Conservation (phyloP, 2,797 vertebrate genomes). For the Adrianichthys oophorus region DNA sequence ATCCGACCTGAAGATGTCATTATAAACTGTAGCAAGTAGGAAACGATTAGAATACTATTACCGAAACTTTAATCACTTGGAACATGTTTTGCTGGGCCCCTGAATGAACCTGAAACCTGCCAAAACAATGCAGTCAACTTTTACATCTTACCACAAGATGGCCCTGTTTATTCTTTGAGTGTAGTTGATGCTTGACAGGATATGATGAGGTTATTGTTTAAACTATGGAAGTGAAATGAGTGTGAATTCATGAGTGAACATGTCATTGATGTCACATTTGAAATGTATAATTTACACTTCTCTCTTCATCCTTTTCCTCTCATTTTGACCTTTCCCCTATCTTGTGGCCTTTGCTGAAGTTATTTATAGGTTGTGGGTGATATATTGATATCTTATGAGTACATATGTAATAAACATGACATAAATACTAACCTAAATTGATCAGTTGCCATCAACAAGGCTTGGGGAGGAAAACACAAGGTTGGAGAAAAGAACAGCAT, state of each 20-base stretch:
- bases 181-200: conserved; percentile 1
- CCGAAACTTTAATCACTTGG: neutral
- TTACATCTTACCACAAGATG: conserved; percentile 44
- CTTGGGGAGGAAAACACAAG: neutral
- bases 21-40: conserved; percentile 97
- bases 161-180: conserved; percentile 20
- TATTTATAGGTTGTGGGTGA: conserved; percentile 43
- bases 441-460: conserved; percentile 17
- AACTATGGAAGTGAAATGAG: neutral
- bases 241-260: neutral
- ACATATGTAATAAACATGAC: neutral
- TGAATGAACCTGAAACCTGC: neutral
- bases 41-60: conserved; percentile 8
- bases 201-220: neutral
- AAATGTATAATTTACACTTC: neutral
- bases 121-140: neutral
- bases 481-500: conserved; percentile 9
- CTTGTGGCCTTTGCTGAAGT: conserved; percentile 32
- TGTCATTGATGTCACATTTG: conserved; percentile 1
- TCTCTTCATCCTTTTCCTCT: neutral
- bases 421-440: conserved; percentile 8
- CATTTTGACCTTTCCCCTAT: conserved; percentile 14
- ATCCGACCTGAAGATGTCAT: conserved; percentile 92
- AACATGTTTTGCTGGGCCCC: neutral
- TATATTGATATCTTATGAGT: conserved; percentile 18